Percentiles rank a stretch among this genome's conserved stretches.
These are phyloP conservation scores for Drosophila paracracens DNA, from an alignment of 2,888 invertebrate species.

Conservation along the genomic window DNA sequence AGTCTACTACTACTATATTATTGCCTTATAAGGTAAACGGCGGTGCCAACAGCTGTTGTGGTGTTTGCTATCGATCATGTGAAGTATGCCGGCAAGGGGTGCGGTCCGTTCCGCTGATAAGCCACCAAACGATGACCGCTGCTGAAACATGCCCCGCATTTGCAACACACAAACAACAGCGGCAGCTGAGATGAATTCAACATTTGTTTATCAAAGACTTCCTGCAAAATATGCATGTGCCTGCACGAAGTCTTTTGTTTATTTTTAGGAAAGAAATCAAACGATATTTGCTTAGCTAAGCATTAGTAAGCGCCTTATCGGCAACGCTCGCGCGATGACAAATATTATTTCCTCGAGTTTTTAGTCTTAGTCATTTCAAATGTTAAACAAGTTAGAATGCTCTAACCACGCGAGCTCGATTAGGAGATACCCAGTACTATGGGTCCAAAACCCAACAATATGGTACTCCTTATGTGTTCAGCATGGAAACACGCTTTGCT, in stretches of 20 bases:
- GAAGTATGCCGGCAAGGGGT: constrained; percentile 27
- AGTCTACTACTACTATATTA: constrained; percentile 17
- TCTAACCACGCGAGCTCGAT: too few relatives aligned
- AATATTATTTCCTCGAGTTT: constrained; percentile 4
- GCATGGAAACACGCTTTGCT: neutral
- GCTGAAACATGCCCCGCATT: constrained; percentile 40
- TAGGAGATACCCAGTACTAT: neutral
- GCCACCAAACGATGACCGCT: constrained; percentile 15
- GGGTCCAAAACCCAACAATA: neutral
- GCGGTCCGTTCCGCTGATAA: constrained; percentile 51
- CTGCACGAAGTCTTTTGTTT: constrained; percentile 16
- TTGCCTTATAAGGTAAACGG: constrained; percentile 65
- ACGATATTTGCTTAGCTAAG: constrained; percentile 9
- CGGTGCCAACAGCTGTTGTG: constrained; percentile 39
- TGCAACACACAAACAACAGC: constrained; percentile 10
- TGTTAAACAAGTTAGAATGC: neutral
- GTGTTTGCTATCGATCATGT: constrained; percentile 47
- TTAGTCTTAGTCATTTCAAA: constrained; percentile 30
- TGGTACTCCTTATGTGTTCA: neutral
- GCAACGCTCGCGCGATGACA: constrained; percentile 17
- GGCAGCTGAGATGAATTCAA: constrained; percentile 4
- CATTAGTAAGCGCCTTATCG: constrained; percentile 48
- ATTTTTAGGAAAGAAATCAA: constrained; percentile 24
- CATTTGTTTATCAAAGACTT: constrained; percentile 56
- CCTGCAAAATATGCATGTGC: constrained; percentile 31